Conservation (phyloP, 1,140 invertebrate species). For the Charaxes varanes region DNA sequence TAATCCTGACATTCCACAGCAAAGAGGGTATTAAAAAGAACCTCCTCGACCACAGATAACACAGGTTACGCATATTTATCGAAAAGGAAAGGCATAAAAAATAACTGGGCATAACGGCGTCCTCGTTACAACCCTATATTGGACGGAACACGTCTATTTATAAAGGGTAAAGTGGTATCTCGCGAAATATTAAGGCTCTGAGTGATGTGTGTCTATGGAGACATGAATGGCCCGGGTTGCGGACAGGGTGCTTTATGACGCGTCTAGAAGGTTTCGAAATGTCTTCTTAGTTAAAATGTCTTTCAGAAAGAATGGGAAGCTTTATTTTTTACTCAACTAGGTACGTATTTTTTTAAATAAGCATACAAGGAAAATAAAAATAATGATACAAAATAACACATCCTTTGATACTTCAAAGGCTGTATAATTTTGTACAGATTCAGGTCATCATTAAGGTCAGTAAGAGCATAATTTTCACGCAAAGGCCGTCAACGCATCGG, state of each 20-base stretch:
- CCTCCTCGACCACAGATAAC: conserved; percentile 12
- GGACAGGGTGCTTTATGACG: conserved; percentile 13
- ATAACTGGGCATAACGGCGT: conserved; percentile 19
- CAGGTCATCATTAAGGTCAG: no score
- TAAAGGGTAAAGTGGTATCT: conserved; percentile 21
- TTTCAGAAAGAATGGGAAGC: no score
- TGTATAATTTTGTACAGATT: no score
- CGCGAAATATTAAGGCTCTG: conserved; percentile 18
- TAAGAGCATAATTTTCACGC: no score
- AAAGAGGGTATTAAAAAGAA: conserved; percentile 13
- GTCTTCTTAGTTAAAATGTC: conserved; percentile 7
- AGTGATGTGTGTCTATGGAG: conserved; percentile 20
- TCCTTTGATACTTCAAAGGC: no score
- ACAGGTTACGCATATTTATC: conserved; percentile 16
- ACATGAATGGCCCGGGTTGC: conserved; percentile 11
- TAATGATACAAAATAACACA: no score
- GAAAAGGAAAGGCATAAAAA: conserved; percentile 20
- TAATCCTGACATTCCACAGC: conserved; percentile 1
- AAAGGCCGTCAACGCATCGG: no score
- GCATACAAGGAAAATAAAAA: no score
- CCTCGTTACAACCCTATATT: conserved; percentile 14
- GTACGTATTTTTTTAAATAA: no score
- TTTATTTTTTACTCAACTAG: no score
- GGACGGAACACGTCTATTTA: conserved; percentile 22
- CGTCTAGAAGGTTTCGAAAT: background rate